These are phyloP conservation scores for Actinemys pallida DNA, from an alignment of 2,113 vertebrate genomes.

Conservation along the genomic window DNA sequence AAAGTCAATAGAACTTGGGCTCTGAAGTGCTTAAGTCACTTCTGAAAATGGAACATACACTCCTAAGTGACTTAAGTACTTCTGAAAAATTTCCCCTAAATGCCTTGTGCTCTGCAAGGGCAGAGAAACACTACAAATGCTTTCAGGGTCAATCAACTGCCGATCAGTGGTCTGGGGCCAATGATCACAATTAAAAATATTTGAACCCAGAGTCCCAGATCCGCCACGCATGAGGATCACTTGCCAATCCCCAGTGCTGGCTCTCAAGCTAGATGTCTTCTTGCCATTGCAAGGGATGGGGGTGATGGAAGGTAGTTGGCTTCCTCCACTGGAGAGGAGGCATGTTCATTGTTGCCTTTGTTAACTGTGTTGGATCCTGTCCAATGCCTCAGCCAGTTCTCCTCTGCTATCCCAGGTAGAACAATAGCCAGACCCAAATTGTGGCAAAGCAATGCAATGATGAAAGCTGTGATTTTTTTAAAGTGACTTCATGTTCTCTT, in stretches of 20 bases:
- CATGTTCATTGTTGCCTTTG: background rate
- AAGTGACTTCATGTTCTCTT: background rate
- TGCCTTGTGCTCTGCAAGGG: background rate
- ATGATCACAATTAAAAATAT: background rate
- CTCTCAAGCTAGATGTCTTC: background rate
- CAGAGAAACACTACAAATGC: accelerated
- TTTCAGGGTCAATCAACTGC: background rate
- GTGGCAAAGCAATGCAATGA: background rate
- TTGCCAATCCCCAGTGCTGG: background rate
- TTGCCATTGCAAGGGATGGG: background rate
- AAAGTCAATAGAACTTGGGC: background rate
- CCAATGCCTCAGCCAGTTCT: background rate
- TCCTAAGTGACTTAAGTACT: background rate
- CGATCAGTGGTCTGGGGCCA: background rate
- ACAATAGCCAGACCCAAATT: background rate
- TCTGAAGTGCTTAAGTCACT: background rate
- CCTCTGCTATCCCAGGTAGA: background rate
- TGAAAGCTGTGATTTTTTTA: background rate
- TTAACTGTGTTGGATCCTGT: background rate
- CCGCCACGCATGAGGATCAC: background rate
- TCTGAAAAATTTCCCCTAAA: background rate
- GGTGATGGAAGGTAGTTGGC: background rate
- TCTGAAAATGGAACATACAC: too few species aligned
- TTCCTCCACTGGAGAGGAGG: background rate
- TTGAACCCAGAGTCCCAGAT: background rate